A percentile compares a stretch with the other conserved stretches of the same genome.
These are phyloP conservation scores for Crypturellus undulatus DNA, from an alignment of 2,113 vertebrate genomes.

Conservation along the genomic window DNA sequence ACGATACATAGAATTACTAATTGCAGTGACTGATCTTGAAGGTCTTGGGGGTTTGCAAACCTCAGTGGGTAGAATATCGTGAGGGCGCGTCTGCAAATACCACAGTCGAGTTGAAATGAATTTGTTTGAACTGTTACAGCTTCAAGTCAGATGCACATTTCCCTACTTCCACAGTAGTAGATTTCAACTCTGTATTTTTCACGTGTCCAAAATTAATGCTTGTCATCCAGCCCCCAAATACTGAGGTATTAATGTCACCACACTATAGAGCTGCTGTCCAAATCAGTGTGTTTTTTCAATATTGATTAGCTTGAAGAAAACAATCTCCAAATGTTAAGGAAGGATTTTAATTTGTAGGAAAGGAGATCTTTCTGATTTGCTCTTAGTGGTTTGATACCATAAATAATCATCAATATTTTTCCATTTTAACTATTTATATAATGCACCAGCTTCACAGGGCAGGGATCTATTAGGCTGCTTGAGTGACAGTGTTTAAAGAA, in stretches of 20 bases:
- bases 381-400: neutral
- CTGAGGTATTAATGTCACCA: neutral
- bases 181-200: neutral
- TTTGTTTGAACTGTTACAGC: neutral
- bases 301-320: neutral
- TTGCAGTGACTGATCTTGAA: rapidly evolving
- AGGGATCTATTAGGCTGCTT: neutral
- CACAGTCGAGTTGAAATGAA: neutral
- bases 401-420: neutral
- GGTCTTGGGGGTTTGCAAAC: neutral
- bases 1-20: neutral
- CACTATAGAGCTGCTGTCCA: neutral
- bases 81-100: rapidly evolving
- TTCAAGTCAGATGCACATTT: neutral
- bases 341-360: neutral
- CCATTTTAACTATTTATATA: neutral
- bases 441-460: neutral
- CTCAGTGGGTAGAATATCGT: neutral
- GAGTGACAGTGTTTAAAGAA: neutral
- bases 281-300: neutral
- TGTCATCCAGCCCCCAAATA: neutral
- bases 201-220: neutral
- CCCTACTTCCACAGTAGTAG: neutral
- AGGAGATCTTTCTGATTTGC: neutral
- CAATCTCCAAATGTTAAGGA: neutral